Base-by-base conservation (phyloP, 2,888 invertebrate genomes). In the Drosophila cyrtoloma region DNA sequence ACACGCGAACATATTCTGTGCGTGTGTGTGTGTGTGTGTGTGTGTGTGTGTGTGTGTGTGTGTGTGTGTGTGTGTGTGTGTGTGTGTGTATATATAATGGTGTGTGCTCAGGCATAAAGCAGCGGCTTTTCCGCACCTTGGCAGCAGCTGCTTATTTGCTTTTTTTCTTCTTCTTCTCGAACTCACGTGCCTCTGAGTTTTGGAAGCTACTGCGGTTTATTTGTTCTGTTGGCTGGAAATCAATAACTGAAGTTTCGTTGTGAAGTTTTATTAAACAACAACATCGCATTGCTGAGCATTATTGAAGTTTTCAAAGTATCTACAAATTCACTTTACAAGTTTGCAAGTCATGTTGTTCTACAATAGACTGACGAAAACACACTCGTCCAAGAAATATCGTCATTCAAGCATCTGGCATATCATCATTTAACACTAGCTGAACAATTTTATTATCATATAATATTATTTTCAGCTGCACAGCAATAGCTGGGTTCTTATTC, bases 171-270 rank as follows among this genome's bases (percentile, higher is more conserved):
- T 39, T 5, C 42, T 26, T 55, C 10, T 12, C 6, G 1, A 9
- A 9, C 47, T 26, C 16, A 26, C 16, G 35, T 33, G 14, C 6
- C 28, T 35, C 1, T 10, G 12, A 42, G 26, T 26, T 47, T 19
- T 47, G 16, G 33, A 30, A 28, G 19, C 47, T 33, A n/a, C 22
- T 47, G 47, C 42, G 35, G 19, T 14, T 57, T 57, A 9, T 35
- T 37, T 32, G 33, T 35, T 30, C 30, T 22, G 42, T 39, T 33
- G 22, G 35, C 7, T 42, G 35, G 30, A 66, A 73, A 74, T 73
- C 73, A 73, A 72, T 72, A 73, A 22, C 57, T 53, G 33, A 73
- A 73, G 28, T 63, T 72, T 44, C 14, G 22, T n/a, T 57, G 6
- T 28, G 22, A 63, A 63, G 37, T 68, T 70, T 50, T 70, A 35